Evolutionary conservation across 2,113 vertebrate species (phyloP).

Genomic region (Trogon surrucura): DNA sequence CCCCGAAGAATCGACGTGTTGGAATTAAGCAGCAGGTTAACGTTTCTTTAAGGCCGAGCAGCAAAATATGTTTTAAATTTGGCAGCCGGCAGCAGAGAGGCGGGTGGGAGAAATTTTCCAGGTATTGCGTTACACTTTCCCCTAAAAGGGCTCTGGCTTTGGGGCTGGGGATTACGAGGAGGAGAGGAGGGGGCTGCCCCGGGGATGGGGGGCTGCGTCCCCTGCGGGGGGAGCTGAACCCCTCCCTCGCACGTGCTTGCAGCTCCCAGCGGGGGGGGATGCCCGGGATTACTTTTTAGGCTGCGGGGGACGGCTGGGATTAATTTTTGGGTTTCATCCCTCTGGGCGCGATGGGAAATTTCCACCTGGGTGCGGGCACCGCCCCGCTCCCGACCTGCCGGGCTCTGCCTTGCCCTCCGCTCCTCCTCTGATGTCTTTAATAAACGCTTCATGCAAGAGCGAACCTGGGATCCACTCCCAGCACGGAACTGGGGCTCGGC

Average conservation of each 20-base stretch:
- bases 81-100: constrained; percentile 41
- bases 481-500: constrained; percentile 22
- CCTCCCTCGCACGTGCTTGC: rapidly evolving
- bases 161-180: constrained; percentile 27
- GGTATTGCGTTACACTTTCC: constrained; percentile 70
- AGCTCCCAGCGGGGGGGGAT: not conserved
- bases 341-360: constrained; percentile 49
- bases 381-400: not conserved
- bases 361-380: not conserved
- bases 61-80: constrained; percentile 71
- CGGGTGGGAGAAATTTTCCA: constrained; percentile 69
- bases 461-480: constrained; percentile 42
- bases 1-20: constrained; percentile 18
- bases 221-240: not conserved
- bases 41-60: constrained; percentile 47
- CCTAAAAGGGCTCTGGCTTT: constrained; percentile 57
- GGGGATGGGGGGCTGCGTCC: not conserved
- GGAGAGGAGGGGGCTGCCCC: not conserved
- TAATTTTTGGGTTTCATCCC: constrained; percentile 38
- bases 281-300: too few species aligned
- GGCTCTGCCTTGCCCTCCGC: not conserved
- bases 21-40: constrained; percentile 59
- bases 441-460: constrained; percentile 27
- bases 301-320: not conserved
- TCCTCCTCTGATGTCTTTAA: constrained; percentile 1